A percentile compares a stretch with the other conserved stretches of the same genome.
Evolutionary conservation across 2,888 invertebrate genomes (phyloP).

Genomic region (Drosophila paracracens): DNA sequence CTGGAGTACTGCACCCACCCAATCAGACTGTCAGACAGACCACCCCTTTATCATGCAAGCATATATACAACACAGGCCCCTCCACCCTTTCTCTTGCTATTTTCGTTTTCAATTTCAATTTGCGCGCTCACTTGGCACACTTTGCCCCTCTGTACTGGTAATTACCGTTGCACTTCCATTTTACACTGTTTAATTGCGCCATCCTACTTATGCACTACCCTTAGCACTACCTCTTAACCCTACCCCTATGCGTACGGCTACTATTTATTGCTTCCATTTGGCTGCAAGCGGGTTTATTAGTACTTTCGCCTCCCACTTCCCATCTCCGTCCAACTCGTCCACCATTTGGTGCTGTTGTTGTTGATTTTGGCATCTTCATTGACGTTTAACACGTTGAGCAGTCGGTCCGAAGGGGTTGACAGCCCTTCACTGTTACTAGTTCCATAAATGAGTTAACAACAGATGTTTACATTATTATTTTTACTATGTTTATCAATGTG

Average conservation of each 20-base stretch:
- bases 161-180: slow-evolving; percentile 61
- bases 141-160: slow-evolving; percentile 45
- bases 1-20: slow-evolving; percentile 26
- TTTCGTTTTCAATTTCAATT: slow-evolving; percentile 23
- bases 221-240: slow-evolving; percentile 1
- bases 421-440: slow-evolving; percentile 25
- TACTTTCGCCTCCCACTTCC: slow-evolving; percentile 1
- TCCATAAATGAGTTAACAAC: slow-evolving; percentile 59
- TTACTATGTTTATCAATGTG: slow-evolving; percentile 49
- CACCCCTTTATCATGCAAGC: slow-evolving; percentile 11
- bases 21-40: not conserved
- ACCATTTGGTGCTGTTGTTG: slow-evolving; percentile 54
- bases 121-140: slow-evolving; percentile 53
- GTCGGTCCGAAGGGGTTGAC: slow-evolving; percentile 36
- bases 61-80: not conserved
- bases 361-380: slow-evolving; percentile 79
- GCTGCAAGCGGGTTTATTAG: slow-evolving; percentile 65
- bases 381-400: slow-evolving; percentile 75
- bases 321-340: not conserved
- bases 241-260: slow-evolving; percentile 17
- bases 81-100: not conserved
- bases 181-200: slow-evolving; percentile 62
- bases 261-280: slow-evolving; percentile 70
- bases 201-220: not conserved
- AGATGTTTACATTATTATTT: slow-evolving; percentile 70